These are phyloP conservation scores for Mantis religiosa DNA, from an alignment of 2,888 invertebrate genomes.

Conservation along the genomic window DNA sequence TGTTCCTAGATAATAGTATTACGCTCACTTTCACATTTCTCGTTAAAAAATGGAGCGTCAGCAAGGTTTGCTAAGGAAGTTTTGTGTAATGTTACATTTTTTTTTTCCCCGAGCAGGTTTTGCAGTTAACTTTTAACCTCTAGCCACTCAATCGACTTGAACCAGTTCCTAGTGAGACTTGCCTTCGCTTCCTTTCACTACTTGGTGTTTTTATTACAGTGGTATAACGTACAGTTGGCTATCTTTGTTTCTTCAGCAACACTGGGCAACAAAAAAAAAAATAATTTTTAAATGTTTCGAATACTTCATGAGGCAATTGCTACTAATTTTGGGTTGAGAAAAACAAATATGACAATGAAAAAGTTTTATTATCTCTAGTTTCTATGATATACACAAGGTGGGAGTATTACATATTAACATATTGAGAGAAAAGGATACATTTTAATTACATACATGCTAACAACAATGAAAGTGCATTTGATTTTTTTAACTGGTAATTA, in stretches of 20 bases:
- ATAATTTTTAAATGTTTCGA: too few species aligned
- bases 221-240: background rate
- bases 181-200: background rate
- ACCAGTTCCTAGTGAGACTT: background rate
- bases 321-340: too few species aligned
- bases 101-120: background rate
- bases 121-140: background rate
- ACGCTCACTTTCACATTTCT: background rate
- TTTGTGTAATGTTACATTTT: background rate
- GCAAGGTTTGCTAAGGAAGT: background rate
- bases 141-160: background rate
- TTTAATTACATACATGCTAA: too few species aligned
- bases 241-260: background rate
- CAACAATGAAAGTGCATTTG: too few species aligned
- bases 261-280: too few species aligned
- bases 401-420: too few species aligned
- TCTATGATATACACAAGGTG: too few species aligned
- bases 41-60: background rate
- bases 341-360: too few species aligned
- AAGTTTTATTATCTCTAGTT: too few species aligned
- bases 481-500: too few species aligned
- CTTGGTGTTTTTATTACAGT: background rate
- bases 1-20: background rate
- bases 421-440: too few species aligned
- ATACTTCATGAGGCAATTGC: too few species aligned